These are phyloP conservation scores for Psettodes erumei DNA, from an alignment of 2,113 vertebrate species.

Conservation along the genomic window DNA sequence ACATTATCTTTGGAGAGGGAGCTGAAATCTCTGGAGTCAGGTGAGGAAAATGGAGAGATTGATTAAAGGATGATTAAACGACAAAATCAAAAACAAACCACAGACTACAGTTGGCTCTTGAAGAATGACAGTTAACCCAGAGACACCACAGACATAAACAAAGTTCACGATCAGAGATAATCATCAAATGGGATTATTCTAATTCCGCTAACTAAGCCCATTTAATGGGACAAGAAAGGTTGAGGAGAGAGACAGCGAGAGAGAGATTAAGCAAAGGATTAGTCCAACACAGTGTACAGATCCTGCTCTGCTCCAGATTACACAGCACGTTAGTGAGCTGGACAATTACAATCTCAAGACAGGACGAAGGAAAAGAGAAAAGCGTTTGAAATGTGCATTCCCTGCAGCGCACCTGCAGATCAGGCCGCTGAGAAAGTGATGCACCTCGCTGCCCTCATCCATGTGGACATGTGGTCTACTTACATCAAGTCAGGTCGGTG, in stretches of 20 bases:
- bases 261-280: constrained; percentile 51
- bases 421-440: too few relatives aligned
- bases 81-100: neutral
- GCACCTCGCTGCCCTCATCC: neutral
- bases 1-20: constrained; percentile 90
- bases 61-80: neutral
- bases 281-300: constrained; percentile 19
- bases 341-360: neutral
- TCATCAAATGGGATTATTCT: neutral
- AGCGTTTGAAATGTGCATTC: neutral
- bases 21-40: constrained; percentile 86
- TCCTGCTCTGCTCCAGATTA: constrained; percentile 44
- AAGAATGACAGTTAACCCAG: neutral
- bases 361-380: neutral
- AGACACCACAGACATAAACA: neutral
- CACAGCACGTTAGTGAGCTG: constrained; percentile 4
- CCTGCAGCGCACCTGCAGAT: neutral
- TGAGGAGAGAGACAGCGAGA: constrained; percentile 13
- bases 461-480: constrained; percentile 68
- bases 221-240: constrained; percentile 34
- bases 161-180: neutral
- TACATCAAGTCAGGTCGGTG: constrained; percentile 90
- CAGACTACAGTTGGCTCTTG: neutral
- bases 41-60: constrained; percentile 37
- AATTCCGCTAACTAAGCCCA: constrained; percentile 31